phyloP scores from a whole-genome alignment of 2,797 vertebrate species.

The Manis crassicaudata region DNA sequence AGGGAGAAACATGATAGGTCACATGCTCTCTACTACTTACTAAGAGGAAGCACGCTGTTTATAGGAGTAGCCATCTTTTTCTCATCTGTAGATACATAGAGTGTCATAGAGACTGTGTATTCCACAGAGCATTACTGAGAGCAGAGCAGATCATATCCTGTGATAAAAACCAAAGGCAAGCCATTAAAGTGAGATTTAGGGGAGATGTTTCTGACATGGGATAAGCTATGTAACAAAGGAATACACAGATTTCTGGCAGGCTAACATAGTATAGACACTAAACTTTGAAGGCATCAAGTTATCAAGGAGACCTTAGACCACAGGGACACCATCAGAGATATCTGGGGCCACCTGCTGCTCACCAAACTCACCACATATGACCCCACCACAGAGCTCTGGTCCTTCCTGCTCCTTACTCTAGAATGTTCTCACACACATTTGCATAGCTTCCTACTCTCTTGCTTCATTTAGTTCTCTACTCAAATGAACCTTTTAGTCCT shows the following conservation, averaged over 20 bases:
- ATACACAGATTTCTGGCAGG: background rate
- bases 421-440: background rate
- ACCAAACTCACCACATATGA: background rate
- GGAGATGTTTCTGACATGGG: background rate
- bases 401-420: background rate
- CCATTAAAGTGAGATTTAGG: background rate
- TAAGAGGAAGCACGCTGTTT: background rate
- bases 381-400: background rate
- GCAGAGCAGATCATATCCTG: rapidly evolving
- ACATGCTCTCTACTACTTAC: background rate
- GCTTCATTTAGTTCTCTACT: background rate
- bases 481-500: background rate
- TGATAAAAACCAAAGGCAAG: background rate
- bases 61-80: background rate
- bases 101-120: background rate
- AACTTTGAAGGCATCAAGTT: too few species aligned
- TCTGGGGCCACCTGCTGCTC: background rate
- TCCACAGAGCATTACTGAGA: background rate
- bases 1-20: constrained; percentile 25
- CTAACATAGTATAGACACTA: rapidly evolving
- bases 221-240: background rate
- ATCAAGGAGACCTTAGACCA: background rate
- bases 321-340: background rate
- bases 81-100: background rate
- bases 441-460: background rate